phyloP scores from a whole-genome alignment of 2,113 vertebrate species.

The Clarias magur region DNA sequence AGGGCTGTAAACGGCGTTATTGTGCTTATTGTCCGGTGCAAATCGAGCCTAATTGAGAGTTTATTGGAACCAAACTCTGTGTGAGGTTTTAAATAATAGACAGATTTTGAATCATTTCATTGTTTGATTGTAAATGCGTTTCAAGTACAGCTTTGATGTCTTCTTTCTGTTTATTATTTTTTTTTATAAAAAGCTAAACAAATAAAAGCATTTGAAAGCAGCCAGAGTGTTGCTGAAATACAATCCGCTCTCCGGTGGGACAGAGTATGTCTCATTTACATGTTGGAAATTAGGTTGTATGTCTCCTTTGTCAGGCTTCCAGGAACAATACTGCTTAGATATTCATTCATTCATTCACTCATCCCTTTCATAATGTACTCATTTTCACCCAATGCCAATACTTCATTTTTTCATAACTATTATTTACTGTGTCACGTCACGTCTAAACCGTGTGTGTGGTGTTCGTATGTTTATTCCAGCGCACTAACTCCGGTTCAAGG shows the following conservation, averaged over 20 bases:
- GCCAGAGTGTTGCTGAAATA: background rate
- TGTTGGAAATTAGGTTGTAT: background rate
- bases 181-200: constrained; percentile 17
- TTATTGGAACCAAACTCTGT: background rate
- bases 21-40: background rate
- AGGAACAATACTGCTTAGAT: background rate
- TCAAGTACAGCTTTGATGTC: constrained; percentile 27
- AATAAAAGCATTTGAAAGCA: constrained; percentile 19
- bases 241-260: background rate
- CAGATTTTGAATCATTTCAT: background rate
- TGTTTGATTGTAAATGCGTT: constrained; percentile 5
- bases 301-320: background rate
- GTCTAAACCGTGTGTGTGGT: background rate
- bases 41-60: background rate
- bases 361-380: background rate
- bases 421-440: background rate
- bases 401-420: background rate
- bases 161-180: background rate
- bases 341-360: background rate
- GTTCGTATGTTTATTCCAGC: background rate
- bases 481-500: background rate
- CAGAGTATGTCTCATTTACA: constrained; percentile 25
- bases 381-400: background rate
- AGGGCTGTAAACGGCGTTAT: background rate
- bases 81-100: background rate